Percentiles rank a stretch among this genome's conserved stretches.
Conservation (phyloP, 2,113 vertebrate species). For the Eira barbara region DNA sequence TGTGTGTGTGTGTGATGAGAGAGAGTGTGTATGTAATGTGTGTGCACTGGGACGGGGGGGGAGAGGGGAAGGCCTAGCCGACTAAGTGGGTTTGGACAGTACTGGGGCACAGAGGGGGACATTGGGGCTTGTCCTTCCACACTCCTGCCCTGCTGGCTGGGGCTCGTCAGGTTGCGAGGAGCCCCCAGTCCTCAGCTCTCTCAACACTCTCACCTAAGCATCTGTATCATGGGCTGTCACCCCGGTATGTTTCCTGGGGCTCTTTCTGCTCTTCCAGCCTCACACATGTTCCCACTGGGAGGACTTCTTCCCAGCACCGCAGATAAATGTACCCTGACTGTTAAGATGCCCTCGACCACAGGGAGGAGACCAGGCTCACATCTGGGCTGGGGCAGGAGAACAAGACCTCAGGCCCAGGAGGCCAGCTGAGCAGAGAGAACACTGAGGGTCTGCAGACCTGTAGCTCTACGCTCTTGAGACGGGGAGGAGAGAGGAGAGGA, state of each 20-base stretch:
- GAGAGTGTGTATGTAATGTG: background rate
- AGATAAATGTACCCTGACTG: background rate
- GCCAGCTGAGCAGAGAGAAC: background rate
- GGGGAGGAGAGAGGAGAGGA: too few relatives aligned
- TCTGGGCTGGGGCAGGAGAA: background rate
- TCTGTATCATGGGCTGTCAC: background rate
- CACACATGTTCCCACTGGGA: rapidly evolving
- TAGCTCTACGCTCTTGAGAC: background rate
- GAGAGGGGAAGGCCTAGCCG: background rate
- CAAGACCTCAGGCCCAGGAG: background rate
- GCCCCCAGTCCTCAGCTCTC: background rate
- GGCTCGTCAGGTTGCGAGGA: background rate
- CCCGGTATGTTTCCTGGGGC: background rate
- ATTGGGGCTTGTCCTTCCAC: rapidly evolving
- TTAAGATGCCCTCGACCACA: too few relatives aligned
- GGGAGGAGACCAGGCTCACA: too few relatives aligned
- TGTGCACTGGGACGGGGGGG: background rate
- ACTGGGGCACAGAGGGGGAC: background rate
- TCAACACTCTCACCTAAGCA: background rate
- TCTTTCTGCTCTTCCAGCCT: background rate
- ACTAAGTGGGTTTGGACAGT: background rate
- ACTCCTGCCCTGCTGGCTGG: background rate
- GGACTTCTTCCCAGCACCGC: too few relatives aligned
- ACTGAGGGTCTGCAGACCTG: background rate
- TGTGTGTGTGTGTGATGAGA: too few relatives aligned